phyloP scores from a whole-genome alignment of 1,140 invertebrate genomes.

The Ceratina calcarata region DNA sequence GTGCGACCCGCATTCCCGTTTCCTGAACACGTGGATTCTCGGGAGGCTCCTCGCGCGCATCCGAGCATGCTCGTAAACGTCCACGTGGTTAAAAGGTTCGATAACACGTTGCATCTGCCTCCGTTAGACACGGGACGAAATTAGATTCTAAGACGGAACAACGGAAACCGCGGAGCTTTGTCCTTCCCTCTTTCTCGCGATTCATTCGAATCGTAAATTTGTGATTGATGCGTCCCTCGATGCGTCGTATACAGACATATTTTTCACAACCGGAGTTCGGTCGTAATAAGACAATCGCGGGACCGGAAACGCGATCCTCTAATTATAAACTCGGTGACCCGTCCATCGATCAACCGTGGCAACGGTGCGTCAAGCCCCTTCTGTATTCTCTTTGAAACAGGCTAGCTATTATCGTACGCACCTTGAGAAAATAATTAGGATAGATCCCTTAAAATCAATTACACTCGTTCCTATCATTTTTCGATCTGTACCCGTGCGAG shows the following conservation, averaged over 20 bases:
- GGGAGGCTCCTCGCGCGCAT: slow-evolving; percentile 26
- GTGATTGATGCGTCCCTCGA: too few species aligned
- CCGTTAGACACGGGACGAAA: slow-evolving; percentile 41
- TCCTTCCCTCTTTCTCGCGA: background rate
- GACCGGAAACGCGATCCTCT: slow-evolving; percentile 74
- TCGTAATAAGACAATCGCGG: slow-evolving; percentile 30
- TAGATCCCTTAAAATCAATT: slow-evolving; percentile 35
- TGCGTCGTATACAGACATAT: background rate
- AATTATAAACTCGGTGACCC: slow-evolving; percentile 77
- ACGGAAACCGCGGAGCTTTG: slow-evolving; percentile 22
- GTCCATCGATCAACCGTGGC: slow-evolving; percentile 72
- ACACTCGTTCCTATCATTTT: too few species aligned
- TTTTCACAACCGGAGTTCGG: too few species aligned
- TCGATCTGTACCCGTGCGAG: too few species aligned
- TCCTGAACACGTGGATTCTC: slow-evolving; percentile 75
- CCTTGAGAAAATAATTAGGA: slow-evolving; percentile 65
- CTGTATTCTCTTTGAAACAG: slow-evolving; percentile 38
- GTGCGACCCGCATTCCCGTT: slow-evolving; percentile 73
- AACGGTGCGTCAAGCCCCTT: slow-evolving; percentile 53
- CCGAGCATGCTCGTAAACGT: slow-evolving; percentile 56
- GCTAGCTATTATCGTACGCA: slow-evolving; percentile 60
- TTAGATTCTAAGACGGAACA: slow-evolving; percentile 48
- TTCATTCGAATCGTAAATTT: too few species aligned
- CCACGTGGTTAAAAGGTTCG: slow-evolving; percentile 71
- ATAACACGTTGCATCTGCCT: slow-evolving; percentile 71